These are phyloP conservation scores for Macroramphosus scolopax DNA, from an alignment of 2,797 vertebrate genomes.

Conservation along the genomic window DNA sequence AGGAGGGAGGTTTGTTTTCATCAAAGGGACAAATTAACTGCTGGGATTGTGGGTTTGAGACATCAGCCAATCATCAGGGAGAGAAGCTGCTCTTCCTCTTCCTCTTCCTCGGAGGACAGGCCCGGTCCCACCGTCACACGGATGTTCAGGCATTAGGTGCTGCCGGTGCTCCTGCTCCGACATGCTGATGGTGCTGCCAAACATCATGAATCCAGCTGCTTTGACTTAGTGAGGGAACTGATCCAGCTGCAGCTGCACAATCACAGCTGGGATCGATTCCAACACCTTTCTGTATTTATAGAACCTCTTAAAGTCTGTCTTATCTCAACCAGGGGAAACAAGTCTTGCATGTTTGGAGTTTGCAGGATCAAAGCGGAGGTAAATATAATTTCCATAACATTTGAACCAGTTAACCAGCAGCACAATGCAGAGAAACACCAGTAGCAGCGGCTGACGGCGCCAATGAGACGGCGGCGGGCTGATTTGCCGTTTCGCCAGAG, in stretches of 20 bases:
- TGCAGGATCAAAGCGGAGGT: slow-evolving; percentile 70
- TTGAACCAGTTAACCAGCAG: slow-evolving; percentile 75
- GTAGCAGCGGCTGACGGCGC: slow-evolving; percentile 69
- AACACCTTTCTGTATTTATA: slow-evolving; percentile 47
- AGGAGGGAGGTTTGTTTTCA: slow-evolving; percentile 21
- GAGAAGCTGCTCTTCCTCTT: slow-evolving; percentile 2
- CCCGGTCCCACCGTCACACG: no score
- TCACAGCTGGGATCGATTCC: no score
- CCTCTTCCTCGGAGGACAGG: no score
- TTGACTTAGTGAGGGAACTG: no score
- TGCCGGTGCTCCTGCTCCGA: no score
- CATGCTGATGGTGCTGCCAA: no score
- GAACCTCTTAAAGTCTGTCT: slow-evolving; percentile 39
- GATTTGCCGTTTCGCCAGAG: slow-evolving; percentile 69
- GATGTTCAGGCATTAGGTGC: slow-evolving; percentile 79
- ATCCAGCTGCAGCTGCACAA: no score
- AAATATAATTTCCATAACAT: slow-evolving; percentile 79
- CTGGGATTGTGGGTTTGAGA: slow-evolving; percentile 39
- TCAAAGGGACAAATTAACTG: slow-evolving; percentile 54
- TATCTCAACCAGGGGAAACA: slow-evolving; percentile 33
- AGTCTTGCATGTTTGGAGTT: slow-evolving; percentile 53
- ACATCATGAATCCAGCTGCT: no score
- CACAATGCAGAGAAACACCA: slow-evolving; percentile 68
- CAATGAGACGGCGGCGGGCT: slow-evolving; percentile 70
- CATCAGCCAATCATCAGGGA: slow-evolving; percentile 42